A percentile compares a stretch with the other conserved stretches of the same genome.
These are phyloP conservation scores for Diplodus sargus DNA, from an alignment of 2,797 vertebrate species.

Conservation along the genomic window DNA sequence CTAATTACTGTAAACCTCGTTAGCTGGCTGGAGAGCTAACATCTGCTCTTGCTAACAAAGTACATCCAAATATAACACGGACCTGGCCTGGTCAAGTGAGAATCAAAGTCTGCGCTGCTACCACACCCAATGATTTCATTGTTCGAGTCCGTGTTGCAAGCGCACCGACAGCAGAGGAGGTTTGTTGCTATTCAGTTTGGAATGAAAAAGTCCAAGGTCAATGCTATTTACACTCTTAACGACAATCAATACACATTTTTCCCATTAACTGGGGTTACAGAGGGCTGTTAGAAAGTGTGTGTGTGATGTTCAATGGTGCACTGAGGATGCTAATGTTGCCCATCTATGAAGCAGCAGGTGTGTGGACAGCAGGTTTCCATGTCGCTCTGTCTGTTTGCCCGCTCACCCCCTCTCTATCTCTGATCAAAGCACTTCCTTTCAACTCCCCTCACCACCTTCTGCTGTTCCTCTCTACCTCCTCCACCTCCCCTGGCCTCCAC, in stretches of 20 bases:
- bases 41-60: constrained; percentile 71
- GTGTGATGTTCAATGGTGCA: constrained; percentile 26
- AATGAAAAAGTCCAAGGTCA: constrained; percentile 42
- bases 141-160: constrained; percentile 33
- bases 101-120: constrained; percentile 38
- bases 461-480: constrained; percentile 59
- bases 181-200: constrained; percentile 14
- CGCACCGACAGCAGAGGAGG: constrained; percentile 20
- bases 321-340: constrained; percentile 61
- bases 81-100: constrained; percentile 28
- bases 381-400: constrained; percentile 75
- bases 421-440: constrained; percentile 80
- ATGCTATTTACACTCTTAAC: constrained; percentile 22
- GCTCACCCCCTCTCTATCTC: constrained; percentile 71
- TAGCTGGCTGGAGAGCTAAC: constrained; percentile 71
- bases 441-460: constrained; percentile 65
- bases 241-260: constrained; percentile 18
- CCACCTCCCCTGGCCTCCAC: constrained; percentile 55
- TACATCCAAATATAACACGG: constrained; percentile 59
- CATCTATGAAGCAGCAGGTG: constrained; percentile 80
- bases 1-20: constrained; percentile 83
- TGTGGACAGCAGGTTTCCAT: constrained; percentile 83
- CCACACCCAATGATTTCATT: constrained; percentile 55
- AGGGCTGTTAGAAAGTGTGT: constrained; percentile 4
- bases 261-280: constrained; percentile 11